A percentile compares a stretch with the other conserved stretches of the same genome.
phyloP scores from a whole-genome alignment of 2,797 vertebrate species.

The Valencia hispanica region DNA sequence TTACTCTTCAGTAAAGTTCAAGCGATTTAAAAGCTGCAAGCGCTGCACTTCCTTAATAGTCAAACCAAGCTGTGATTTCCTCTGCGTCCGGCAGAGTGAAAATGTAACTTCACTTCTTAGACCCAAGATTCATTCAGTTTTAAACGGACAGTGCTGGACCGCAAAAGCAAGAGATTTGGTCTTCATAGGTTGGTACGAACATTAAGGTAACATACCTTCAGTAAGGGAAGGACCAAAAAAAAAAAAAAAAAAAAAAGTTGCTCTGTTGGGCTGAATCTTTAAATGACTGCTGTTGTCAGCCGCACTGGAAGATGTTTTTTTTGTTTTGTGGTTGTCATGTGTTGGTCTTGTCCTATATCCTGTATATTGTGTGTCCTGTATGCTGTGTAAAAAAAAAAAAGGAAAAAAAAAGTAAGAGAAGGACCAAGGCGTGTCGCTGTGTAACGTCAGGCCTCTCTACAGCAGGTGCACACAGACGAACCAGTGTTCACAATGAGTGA shows the following conservation, averaged over 20 bases:
- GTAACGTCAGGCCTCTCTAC: slow-evolving; percentile 33
- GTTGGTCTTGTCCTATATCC: too few relatives aligned
- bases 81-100: slow-evolving; percentile 10
- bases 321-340: too few relatives aligned
- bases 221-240: too few relatives aligned
- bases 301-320: not conserved
- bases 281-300: not conserved
- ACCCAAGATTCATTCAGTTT: not conserved
- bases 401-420: too few relatives aligned
- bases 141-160: not conserved
- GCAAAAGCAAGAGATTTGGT: slow-evolving; percentile 1
- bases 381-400: too few relatives aligned
- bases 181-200: slow-evolving; percentile 10
- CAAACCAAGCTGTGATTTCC: slow-evolving; percentile 10
- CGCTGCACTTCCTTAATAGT: slow-evolving; percentile 8
- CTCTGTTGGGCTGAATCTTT: not conserved
- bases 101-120: not conserved
- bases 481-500: slow-evolving; percentile 78
- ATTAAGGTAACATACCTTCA: too few relatives aligned
- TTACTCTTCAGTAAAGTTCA: not conserved
- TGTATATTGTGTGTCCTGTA: too few relatives aligned
- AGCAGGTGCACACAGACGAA: slow-evolving; percentile 77
- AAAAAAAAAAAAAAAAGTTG: too few relatives aligned
- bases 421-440: slow-evolving; percentile 35
- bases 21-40: slow-evolving; percentile 12